Base-by-base conservation (phyloP, 2,888 invertebrate genomes). In the Lordiphosa andalusiaca region DNA sequence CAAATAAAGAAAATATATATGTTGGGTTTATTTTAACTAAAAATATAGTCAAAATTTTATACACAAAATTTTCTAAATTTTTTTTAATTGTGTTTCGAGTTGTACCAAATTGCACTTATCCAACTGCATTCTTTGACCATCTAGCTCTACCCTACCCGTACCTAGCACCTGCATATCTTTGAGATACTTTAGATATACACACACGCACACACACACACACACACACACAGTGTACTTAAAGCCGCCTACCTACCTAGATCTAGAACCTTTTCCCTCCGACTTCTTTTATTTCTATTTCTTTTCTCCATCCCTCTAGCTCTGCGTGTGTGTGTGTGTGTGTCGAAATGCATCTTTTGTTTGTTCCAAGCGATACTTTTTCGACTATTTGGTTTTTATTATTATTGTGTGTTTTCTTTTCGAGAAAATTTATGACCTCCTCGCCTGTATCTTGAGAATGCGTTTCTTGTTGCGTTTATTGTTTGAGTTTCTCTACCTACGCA, bases 371-470 rank as follows among this genome's bases (percentile, higher is more conserved):
- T 47, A 54, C 53, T 65, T 72, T 80, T 67, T 58, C 65, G 75
- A 78, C 76, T 77, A 80, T 77, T 77, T 77, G 82, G 77, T 76
- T 84, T 84, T 84, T 84, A 84, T 84, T 84, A 84, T 84, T 73
- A 71, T 74, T 58, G 39, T 65, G 53, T 51, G 52, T 55, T 55
- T 50, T 40, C 23, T 40, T 60, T 67, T 69, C 76, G 57, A 40
- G 73, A 47, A 76, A 84, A 84, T 77, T 77, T 77, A 77, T 77
- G 76, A 77, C 75, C 84, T 67, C 75, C 84, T 67, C 66, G 77
- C 65, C 74, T 68, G 74, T 44, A 67, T 65, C 71, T 71, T 54
- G 67, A 74, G 75, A 71, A 76, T 76, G 83, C 80, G 69, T 75
- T 73, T 65, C 78, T 77, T 77, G 69, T 78, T 71, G 21, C 44